Conservation (phyloP, 2,113 vertebrate genomes). For the Megaceryle torquata region DNA sequence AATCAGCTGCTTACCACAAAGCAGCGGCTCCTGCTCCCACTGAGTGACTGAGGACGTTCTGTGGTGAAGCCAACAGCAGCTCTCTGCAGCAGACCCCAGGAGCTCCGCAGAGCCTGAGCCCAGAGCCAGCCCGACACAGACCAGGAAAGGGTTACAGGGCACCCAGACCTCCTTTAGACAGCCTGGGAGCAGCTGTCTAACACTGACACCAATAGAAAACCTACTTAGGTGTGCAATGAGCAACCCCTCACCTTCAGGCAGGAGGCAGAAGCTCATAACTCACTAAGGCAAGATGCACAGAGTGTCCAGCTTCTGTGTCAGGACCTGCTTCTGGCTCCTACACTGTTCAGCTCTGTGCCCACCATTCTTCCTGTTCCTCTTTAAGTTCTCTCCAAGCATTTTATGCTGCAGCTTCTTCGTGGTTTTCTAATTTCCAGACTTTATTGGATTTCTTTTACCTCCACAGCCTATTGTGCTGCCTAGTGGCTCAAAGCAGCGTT, state of each 20-base stretch:
- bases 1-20: neutral
- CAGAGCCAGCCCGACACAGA: fast-evolving
- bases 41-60: neutral
- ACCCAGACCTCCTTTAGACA: neutral
- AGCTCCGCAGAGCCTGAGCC: neutral
- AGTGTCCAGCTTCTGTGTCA: neutral
- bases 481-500: neutral
- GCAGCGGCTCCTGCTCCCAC: neutral
- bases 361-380: fast-evolving
- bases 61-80: neutral
- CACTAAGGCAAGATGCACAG: neutral
- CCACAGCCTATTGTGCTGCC: neutral
- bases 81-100: neutral
- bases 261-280: neutral
- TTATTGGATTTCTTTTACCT: neutral
- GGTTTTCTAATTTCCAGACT: neutral
- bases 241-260: fast-evolving
- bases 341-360: fast-evolving
- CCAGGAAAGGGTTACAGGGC: no score
- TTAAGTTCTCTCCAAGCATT: neutral
- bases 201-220: neutral
- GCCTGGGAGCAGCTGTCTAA: neutral
- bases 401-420: neutral
- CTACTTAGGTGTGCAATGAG: neutral
- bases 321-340: neutral